Percentiles rank a stretch among this genome's conserved stretches.
phyloP scores from a whole-genome alignment of 1,140 invertebrate species.

The Meloidogyne floridensis region DNA sequence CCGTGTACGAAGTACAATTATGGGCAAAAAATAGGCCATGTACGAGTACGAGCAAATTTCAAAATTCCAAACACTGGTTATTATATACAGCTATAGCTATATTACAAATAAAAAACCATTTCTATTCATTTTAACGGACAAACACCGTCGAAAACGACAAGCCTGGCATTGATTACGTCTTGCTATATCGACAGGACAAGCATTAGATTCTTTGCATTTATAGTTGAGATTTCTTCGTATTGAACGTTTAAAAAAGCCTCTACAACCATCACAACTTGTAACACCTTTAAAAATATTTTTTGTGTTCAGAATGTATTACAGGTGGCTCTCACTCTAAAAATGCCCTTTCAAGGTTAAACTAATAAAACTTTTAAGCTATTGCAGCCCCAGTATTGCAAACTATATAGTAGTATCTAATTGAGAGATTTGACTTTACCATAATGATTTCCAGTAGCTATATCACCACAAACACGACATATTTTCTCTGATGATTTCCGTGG shows the following conservation, averaged over 20 bases:
- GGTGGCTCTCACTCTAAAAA: too few relatives aligned
- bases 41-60: too few relatives aligned
- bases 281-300: conserved; percentile 51
- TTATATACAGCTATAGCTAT: too few relatives aligned
- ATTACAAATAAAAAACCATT: conserved; percentile 75
- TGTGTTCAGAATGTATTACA: too few relatives aligned
- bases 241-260: conserved; percentile 56
- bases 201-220: conserved; percentile 84
- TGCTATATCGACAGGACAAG: conserved; percentile 86
- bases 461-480: background rate
- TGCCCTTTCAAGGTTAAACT: background rate
- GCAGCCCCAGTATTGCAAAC: background rate
- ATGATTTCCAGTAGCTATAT: background rate
- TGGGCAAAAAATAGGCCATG: too few relatives aligned
- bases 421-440: background rate
- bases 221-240: conserved; percentile 52
- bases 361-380: background rate
- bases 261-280: conserved; percentile 54
- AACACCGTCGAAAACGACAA: conserved; percentile 86
- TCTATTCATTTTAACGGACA: conserved; percentile 89
- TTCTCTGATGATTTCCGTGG: background rate
- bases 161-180: conserved; percentile 91
- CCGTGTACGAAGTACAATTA: too few relatives aligned
- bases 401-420: background rate
- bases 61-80: too few relatives aligned